Percentiles rank a stretch among this genome's conserved stretches.
These are phyloP conservation scores for Pempheris klunzingeri DNA, from an alignment of 2,797 vertebrate species.

Conservation along the genomic window DNA sequence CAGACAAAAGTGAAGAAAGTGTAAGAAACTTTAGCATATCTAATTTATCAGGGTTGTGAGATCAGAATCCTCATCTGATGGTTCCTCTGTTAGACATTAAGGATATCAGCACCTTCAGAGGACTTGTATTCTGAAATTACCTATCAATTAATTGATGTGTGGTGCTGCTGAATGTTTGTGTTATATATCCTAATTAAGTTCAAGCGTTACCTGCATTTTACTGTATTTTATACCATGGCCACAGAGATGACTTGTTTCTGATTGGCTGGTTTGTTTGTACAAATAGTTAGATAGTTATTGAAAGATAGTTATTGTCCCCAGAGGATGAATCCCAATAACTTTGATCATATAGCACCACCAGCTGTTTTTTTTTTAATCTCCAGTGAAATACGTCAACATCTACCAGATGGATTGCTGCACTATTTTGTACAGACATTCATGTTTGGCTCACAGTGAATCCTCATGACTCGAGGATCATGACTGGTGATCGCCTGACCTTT, in stretches of 20 bases:
- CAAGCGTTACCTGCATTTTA: background rate
- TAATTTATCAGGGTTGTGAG: conserved; percentile 24
- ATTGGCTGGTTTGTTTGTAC: background rate
- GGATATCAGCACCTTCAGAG: conserved; percentile 3
- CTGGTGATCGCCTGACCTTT: too few relatives aligned
- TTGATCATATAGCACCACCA: too few relatives aligned
- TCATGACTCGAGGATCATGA: too few relatives aligned
- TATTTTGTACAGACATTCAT: too few relatives aligned
- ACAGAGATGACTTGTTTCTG: background rate
- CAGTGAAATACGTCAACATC: too few relatives aligned
- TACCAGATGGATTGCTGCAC: too few relatives aligned
- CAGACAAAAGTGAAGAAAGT: conserved; percentile 16
- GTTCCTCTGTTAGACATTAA: conserved; percentile 15
- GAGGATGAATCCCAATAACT: too few relatives aligned
- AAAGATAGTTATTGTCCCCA: too few relatives aligned
- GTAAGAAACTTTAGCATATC: conserved; percentile 13
- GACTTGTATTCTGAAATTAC: conserved; percentile 26
- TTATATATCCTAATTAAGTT: background rate
- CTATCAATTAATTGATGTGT: background rate
- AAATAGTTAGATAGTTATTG: too few relatives aligned
- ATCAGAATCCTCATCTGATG: background rate
- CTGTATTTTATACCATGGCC: background rate
- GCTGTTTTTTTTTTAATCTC: too few relatives aligned
- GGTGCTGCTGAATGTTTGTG: background rate
- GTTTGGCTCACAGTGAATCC: too few relatives aligned